These are phyloP conservation scores for Gymnorhina tibicen DNA, from an alignment of 2,113 vertebrate genomes.

Conservation along the genomic window DNA sequence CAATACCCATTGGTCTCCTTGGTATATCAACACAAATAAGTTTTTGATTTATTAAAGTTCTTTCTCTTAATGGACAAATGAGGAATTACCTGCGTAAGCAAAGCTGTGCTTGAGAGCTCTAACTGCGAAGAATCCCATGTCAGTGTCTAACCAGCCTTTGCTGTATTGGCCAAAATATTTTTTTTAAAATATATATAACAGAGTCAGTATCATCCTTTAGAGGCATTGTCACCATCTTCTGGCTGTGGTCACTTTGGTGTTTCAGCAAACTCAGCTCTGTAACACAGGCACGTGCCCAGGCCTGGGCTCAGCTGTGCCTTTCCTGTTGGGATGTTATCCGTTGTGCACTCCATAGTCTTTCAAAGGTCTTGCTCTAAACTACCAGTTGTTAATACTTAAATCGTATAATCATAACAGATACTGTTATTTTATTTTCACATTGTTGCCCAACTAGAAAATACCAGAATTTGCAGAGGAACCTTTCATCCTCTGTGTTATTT, in stretches of 20 bases:
- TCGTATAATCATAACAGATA: not conserved
- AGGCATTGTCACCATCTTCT: not conserved
- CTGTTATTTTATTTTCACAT: not conserved
- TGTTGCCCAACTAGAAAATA: not conserved
- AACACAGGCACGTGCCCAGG: not conserved
- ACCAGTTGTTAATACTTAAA: not conserved
- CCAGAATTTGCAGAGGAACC: not conserved
- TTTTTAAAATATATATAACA: not conserved
- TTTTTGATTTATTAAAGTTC: not conserved
- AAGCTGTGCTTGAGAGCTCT: not conserved
- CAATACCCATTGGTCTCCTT: not conserved
- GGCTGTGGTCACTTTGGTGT: not conserved
- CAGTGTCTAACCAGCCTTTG: not conserved
- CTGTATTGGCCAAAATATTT: not conserved
- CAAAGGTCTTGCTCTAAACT: not conserved
- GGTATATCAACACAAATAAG: not conserved
- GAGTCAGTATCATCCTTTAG: not conserved
- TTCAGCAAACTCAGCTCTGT: not conserved
- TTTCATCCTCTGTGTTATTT: not conserved
- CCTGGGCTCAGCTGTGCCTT: not conserved
- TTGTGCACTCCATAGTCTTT: not conserved
- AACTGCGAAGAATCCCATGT: not conserved
- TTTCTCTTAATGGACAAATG: not conserved
- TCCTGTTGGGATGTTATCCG: not conserved
- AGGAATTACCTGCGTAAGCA: not conserved